Base-by-base conservation (phyloP, 2,888 invertebrate species). In the Acrobasis consociella region DNA sequence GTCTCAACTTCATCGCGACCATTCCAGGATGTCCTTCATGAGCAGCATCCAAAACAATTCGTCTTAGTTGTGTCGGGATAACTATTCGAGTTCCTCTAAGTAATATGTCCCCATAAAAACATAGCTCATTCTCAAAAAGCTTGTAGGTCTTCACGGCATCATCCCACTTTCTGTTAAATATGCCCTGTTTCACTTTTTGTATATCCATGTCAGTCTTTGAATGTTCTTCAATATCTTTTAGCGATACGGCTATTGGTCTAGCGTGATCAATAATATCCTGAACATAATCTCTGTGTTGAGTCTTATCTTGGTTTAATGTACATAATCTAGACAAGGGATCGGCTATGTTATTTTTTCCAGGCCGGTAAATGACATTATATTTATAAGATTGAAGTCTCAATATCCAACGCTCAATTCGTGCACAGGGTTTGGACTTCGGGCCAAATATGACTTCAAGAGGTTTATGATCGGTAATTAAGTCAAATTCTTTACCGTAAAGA, bases 11-110 rank as follows among this genome's bases (percentile, higher is more conserved):
- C 78, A 81, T 82, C 0, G 74, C 67, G 0, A 74, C 75, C 2
- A 78, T 75, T 9, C 81, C 80, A 5, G 80, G 80, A 50, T 84
- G 81, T 0, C 77, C 78, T 60, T 79, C 72, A 59, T 61, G 82
- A n/a, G 69, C 69, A 2, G 69, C 67, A 2, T 38, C 49, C 10
- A 65, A n/a, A 15, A 65, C 63, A 1, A 0, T 16, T 42, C 5
- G 1, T 2, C 62, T 15, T 16, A 65, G 31, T 52, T 13, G 1
- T 9, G 16, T 22, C 0, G 0, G 65, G 65, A 15, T 62, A 1
- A 65, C 62, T 1, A 65, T 62, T 65, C n/a, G 56, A 5, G 10
- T 60, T 0, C 60, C 63, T 58, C 61, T 56, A 11, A 65, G 39
- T 5, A 65, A 17, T 1, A 63, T 65, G 8, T 49, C 42, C 0